Percentiles rank a stretch among this genome's conserved stretches.
These are phyloP conservation scores for Prenolepis imparis DNA, from an alignment of 2,888 invertebrate species.

Conservation along the genomic window DNA sequence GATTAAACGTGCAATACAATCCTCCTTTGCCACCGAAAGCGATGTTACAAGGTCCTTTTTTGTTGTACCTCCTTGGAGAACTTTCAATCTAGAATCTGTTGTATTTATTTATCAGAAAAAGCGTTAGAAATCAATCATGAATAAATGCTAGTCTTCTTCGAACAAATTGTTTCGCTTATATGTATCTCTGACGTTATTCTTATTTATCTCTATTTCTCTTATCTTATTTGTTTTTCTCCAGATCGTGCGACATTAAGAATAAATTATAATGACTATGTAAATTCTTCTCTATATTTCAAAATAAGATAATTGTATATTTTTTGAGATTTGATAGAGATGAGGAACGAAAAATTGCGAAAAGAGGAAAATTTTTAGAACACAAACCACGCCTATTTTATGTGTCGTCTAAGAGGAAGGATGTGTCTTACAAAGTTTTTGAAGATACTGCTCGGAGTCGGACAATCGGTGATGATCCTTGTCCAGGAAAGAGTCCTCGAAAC, in stretches of 20 bases:
- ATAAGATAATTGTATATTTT: background rate
- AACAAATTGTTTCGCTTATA: background rate
- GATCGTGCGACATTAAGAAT: background rate
- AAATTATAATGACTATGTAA: background rate
- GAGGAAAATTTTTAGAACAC: background rate
- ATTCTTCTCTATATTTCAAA: background rate
- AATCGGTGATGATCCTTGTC: slow-evolving; percentile 80
- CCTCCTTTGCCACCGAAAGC: slow-evolving; percentile 88
- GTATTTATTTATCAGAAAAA: slow-evolving; percentile 8
- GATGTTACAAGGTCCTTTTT: slow-evolving; percentile 88
- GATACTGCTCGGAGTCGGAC: slow-evolving; percentile 90
- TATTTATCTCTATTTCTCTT: background rate
- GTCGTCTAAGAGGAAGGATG: background rate
- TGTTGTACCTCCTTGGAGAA: slow-evolving; percentile 82
- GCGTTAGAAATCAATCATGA: background rate
- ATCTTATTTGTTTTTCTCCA: background rate
- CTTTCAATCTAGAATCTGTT: slow-evolving; percentile 79
- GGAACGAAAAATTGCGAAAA: background rate
- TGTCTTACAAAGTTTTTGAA: slow-evolving; percentile 89
- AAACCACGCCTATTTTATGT: background rate
- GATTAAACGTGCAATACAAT: slow-evolving; percentile 89
- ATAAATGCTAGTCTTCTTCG: background rate
- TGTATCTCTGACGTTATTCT: background rate
- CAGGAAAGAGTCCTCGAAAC: slow-evolving; percentile 82
- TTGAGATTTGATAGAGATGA: background rate